Percentiles rank a stretch among this genome's conserved stretches.
Conservation (phyloP, 2,797 vertebrate species). For the Eurystomus glaucurus region DNA sequence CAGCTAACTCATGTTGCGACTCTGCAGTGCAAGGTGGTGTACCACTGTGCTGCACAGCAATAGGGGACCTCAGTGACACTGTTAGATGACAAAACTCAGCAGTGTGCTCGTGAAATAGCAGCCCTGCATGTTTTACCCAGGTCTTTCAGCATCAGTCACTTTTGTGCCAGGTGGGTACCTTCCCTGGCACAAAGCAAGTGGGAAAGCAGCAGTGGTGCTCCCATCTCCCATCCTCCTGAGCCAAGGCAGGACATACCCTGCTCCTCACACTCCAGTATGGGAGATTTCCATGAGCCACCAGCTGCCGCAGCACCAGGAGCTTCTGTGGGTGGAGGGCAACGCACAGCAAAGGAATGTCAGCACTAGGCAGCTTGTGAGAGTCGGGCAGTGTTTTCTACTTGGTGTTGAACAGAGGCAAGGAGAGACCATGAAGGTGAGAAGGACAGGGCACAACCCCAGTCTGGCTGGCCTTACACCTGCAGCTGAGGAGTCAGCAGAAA, state of each 20-base stretch:
- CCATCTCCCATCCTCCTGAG: background rate
- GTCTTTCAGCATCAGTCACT: background rate
- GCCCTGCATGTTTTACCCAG: background rate
- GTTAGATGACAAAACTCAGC: background rate
- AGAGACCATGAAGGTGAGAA: background rate
- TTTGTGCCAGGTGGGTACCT: background rate
- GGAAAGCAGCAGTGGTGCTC: background rate
- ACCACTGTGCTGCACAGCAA: background rate
- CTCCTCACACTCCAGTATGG: background rate
- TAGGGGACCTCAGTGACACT: background rate
- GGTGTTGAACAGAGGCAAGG: accelerated
- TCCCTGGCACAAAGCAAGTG: background rate
- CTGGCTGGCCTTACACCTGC: background rate
- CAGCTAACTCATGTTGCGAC: background rate
- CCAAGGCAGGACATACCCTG: background rate
- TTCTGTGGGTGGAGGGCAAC: background rate
- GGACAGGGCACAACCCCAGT: accelerated
- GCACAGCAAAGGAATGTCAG: background rate
- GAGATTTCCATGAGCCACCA: background rate
- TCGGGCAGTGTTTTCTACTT: background rate
- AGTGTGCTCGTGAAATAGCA: background rate
- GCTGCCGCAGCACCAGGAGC: background rate
- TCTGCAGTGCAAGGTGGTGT: background rate
- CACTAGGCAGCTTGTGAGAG: background rate
- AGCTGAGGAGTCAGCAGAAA: background rate